phyloP scores from a whole-genome alignment of 2,113 vertebrate genomes.

The Chaenogobius annularis region DNA sequence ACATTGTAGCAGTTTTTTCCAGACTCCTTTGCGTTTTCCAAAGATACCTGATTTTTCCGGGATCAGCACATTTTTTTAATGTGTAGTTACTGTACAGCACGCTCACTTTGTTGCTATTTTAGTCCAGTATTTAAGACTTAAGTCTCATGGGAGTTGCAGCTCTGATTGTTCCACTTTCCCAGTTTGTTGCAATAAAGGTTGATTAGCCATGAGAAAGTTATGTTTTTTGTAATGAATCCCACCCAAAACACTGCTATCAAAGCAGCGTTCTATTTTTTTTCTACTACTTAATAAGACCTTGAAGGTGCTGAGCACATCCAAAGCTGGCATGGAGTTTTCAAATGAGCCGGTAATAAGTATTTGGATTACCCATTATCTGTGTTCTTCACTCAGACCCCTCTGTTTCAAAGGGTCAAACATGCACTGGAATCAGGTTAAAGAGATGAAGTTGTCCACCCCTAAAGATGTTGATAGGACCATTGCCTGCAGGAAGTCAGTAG shows the following conservation, averaged over 20 bases:
- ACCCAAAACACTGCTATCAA: conserved; percentile 45
- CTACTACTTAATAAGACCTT: conserved; percentile 48
- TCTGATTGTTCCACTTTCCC: conserved; percentile 43
- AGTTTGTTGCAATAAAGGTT: conserved; percentile 30
- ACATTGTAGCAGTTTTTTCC: conserved; percentile 38
- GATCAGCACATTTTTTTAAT: conserved; percentile 46
- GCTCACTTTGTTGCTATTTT: conserved; percentile 26
- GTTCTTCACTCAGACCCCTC: conserved; percentile 54
- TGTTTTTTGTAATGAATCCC: conserved; percentile 39
- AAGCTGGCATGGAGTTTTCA: conserved; percentile 31
- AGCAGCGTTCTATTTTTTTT: conserved; percentile 29
- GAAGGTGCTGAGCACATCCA: conserved; percentile 38
- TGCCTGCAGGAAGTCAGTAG: conserved; percentile 45
- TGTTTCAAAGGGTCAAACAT: conserved; percentile 66
- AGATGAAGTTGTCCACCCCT: conserved; percentile 57
- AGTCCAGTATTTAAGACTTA: conserved; percentile 25
- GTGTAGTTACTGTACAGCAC: conserved; percentile 36
- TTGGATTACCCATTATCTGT: conserved; percentile 43
- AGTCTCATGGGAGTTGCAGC: conserved; percentile 27
- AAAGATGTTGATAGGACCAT: conserved; percentile 41
- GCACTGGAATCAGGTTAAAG: conserved; percentile 64
- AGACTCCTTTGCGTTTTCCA: conserved; percentile 28
- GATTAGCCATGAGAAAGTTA: conserved; percentile 50
- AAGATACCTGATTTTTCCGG: conserved; percentile 43
- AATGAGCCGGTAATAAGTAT: conserved; percentile 50